These are phyloP conservation scores for Lepidochrysops patricia DNA, from an alignment of 2,888 invertebrate species.

Conservation along the genomic window DNA sequence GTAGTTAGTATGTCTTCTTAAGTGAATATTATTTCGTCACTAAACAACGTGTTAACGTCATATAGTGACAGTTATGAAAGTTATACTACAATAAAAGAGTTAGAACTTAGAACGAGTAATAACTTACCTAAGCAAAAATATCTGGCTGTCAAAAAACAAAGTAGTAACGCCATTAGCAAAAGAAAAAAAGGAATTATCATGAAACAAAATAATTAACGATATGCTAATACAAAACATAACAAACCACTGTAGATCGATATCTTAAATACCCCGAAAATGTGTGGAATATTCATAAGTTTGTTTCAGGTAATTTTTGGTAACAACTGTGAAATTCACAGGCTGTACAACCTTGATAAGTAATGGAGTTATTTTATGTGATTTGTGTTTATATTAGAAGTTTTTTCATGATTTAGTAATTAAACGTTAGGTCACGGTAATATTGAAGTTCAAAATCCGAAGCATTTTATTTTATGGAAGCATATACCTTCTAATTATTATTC, in stretches of 20 bases:
- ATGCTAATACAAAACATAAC: slow-evolving; percentile 10
- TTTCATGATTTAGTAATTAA: background rate
- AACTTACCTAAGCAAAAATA: background rate
- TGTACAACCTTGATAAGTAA: slow-evolving; percentile 1
- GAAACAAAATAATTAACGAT: slow-evolving; percentile 12
- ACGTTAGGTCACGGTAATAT: background rate
- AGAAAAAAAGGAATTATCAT: slow-evolving; percentile 5
- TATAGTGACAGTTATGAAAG: no score
- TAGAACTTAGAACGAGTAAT: background rate
- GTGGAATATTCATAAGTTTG: slow-evolving; percentile 13
- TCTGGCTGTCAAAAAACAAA: slow-evolving; percentile 2
- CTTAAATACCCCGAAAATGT: slow-evolving; percentile 9
- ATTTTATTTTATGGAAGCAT: no score
- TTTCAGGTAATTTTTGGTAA: background rate
- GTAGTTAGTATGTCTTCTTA: no score
- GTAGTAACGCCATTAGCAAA: slow-evolving; percentile 5
- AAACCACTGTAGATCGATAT: slow-evolving; percentile 5
- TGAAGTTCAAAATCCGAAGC: background rate
- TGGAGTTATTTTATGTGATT: slow-evolving; percentile 6
- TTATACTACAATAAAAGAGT: background rate
- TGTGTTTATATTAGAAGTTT: background rate
- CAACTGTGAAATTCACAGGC: slow-evolving; percentile 3
- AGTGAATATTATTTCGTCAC: no score
- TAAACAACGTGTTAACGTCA: no score
- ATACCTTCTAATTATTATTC: no score